These are phyloP conservation scores for Lutraria lutraria DNA, from an alignment of 2,888 invertebrate species.

Conservation along the genomic window DNA sequence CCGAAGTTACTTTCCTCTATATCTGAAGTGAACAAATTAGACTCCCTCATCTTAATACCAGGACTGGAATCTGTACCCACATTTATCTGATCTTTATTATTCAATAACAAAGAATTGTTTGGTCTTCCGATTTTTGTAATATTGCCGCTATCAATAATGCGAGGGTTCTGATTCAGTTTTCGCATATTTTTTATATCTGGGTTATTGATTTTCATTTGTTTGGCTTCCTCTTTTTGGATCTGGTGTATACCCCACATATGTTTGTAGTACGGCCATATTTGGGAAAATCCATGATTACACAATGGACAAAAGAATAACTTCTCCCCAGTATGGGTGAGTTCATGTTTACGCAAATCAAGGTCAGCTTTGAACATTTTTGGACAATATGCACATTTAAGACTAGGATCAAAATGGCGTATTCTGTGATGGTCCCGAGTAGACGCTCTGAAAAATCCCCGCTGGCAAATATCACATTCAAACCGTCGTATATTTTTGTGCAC, in stretches of 20 bases:
- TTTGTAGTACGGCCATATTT: constrained; percentile 62
- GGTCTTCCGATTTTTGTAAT: neutral
- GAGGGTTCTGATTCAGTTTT: constrained; percentile 34
- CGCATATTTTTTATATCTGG: constrained; percentile 49
- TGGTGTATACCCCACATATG: constrained; percentile 64
- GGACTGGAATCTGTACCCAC: neutral
- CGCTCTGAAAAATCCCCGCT: constrained; percentile 49
- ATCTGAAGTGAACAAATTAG: neutral
- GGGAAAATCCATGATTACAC: constrained; percentile 54
- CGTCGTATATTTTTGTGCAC: constrained; percentile 54
- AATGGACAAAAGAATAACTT: constrained; percentile 60
- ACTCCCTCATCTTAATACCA: neutral
- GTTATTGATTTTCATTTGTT: constrained; percentile 59
- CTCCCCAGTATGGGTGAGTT: constrained; percentile 64
- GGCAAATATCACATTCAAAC: constrained; percentile 57
- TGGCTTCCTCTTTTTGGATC: constrained; percentile 59
- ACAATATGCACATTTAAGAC: constrained; percentile 52
- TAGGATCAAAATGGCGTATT: constrained; percentile 58
- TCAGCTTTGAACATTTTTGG: constrained; percentile 64
- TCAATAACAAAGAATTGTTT: neutral
- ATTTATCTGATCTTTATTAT: neutral
- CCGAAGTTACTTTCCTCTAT: constrained; percentile 1
- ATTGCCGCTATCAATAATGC: neutral
- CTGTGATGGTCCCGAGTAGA: constrained; percentile 52
- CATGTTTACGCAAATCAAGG: constrained; percentile 57